Conservation (phyloP, 37 sponge, comb jelly and placozoan genomes). For the Chondrosia reniformis region DNA sequence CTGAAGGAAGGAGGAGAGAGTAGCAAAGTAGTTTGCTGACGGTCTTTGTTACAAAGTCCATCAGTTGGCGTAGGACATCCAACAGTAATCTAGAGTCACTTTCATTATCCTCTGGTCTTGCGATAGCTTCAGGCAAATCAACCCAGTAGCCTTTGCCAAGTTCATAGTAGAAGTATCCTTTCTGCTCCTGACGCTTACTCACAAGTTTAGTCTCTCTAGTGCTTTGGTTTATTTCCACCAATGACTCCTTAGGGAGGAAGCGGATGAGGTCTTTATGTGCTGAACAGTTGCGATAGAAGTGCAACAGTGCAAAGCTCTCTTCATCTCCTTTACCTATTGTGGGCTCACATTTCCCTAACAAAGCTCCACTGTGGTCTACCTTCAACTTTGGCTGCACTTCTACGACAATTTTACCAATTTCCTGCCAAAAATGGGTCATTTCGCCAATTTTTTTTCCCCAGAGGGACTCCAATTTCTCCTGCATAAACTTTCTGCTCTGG, state of each 20-base stretch:
- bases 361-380: conserved; percentile 2
- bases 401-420: conserved; percentile 22
- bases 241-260: conserved; percentile 1
- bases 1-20: conserved; percentile 14
- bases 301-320: conserved; percentile 29
- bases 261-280: conserved; percentile 21
- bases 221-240: conserved; percentile 28
- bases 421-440: conserved; percentile 23
- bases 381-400: conserved; percentile 20
- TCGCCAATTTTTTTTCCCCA: conserved; percentile 18
- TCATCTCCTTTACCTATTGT: neutral
- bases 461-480: conserved; percentile 24
- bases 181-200: neutral
- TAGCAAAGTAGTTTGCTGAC: conserved; percentile 4
- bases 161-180: conserved; percentile 20
- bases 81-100: conserved; percentile 1
- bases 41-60: conserved; percentile 15
- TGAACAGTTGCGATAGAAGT: conserved; percentile 29
- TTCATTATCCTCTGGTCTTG: neutral
- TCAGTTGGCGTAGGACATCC: conserved; percentile 30
- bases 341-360: neutral
- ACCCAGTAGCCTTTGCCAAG: conserved; percentile 30
- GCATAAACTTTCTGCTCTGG: conserved; percentile 9
- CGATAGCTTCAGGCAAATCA: neutral
- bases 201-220: conserved; percentile 20